Percentiles rank a stretch among this genome's conserved stretches.
phyloP scores from a whole-genome alignment of 1,140 invertebrate species.

The Akabosia matsudoensis region DNA sequence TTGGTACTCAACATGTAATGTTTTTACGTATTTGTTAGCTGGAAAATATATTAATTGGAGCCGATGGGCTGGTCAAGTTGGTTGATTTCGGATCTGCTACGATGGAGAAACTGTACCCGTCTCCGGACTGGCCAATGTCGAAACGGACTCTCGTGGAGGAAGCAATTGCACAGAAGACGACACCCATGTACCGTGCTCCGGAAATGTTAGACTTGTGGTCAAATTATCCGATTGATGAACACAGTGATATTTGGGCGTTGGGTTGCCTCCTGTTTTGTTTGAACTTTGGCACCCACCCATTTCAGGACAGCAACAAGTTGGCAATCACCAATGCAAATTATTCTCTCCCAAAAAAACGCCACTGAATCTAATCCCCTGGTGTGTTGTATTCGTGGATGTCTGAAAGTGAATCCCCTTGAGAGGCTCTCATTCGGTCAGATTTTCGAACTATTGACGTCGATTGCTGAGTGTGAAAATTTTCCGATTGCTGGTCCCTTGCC shows the following conservation, averaged over 20 bases:
- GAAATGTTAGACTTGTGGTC: slow-evolving; percentile 98
- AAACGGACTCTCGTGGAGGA: slow-evolving; percentile 91
- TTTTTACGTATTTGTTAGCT: slow-evolving; percentile 52
- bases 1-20: slow-evolving; percentile 9
- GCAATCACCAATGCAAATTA: slow-evolving; percentile 96
- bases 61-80: slow-evolving; percentile 82
- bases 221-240: slow-evolving; percentile 84
- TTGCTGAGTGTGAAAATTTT: slow-evolving; percentile 32
- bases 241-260: slow-evolving; percentile 92
- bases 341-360: slow-evolving; percentile 61
- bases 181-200: slow-evolving; percentile 82
- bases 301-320: slow-evolving; percentile 93
- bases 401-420: slow-evolving; percentile 14
- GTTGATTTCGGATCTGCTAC: slow-evolving; percentile 99
- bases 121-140: slow-evolving; percentile 85
- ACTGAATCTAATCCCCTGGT: background rate
- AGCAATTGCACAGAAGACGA: slow-evolving; percentile 72
- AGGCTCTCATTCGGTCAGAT: slow-evolving; percentile 31
- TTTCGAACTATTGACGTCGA: slow-evolving; percentile 31
- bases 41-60: slow-evolving; percentile 72
- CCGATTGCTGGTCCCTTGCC: slow-evolving; percentile 28
- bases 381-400: background rate
- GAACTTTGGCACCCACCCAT: slow-evolving; percentile 92
- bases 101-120: slow-evolving; percentile 74
- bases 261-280: slow-evolving; percentile 92